Conservation (phyloP, 2,113 vertebrate species). For the Melanerpes formicivorus region DNA sequence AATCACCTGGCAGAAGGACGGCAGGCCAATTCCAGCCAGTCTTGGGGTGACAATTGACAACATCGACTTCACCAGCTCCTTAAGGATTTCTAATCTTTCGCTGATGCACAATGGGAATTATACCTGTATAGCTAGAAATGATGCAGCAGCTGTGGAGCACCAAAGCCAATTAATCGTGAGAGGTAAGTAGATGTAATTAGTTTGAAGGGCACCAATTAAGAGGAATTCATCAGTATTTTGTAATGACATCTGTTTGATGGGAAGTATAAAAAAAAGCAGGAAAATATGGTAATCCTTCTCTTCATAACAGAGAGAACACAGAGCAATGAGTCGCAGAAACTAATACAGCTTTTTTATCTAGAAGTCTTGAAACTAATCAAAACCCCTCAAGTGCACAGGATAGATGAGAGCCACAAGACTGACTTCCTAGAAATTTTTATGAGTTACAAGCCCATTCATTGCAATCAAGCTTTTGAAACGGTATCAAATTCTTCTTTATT, state of each 20-base stretch:
- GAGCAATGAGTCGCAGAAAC: neutral
- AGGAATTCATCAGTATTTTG: neutral
- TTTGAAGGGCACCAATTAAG: neutral
- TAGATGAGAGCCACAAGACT: neutral
- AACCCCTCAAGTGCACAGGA: neutral
- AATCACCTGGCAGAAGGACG: slow-evolving; percentile 99
- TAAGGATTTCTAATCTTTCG: slow-evolving; percentile 95
- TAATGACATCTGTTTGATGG: neutral
- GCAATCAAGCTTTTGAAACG: neutral
- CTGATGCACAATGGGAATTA: slow-evolving; percentile 98
- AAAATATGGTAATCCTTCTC: neutral
- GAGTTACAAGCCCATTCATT: neutral
- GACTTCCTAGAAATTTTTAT: neutral
- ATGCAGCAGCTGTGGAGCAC: slow-evolving; percentile 93
- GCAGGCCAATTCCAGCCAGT: slow-evolving; percentile 90
- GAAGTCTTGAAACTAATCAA: neutral
- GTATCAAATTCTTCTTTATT: neutral
- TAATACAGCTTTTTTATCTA: neutral
- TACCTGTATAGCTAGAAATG: slow-evolving; percentile 97
- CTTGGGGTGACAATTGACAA: slow-evolving; percentile 97
- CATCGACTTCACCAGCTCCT: slow-evolving; percentile 97
- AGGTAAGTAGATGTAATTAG: slow-evolving; percentile 77
- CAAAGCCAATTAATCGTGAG: slow-evolving; percentile 96
- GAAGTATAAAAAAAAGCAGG: neutral
- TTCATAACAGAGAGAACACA: neutral